phyloP scores from a whole-genome alignment of 2,113 vertebrate genomes.

The Pteruthius melanotis region DNA sequence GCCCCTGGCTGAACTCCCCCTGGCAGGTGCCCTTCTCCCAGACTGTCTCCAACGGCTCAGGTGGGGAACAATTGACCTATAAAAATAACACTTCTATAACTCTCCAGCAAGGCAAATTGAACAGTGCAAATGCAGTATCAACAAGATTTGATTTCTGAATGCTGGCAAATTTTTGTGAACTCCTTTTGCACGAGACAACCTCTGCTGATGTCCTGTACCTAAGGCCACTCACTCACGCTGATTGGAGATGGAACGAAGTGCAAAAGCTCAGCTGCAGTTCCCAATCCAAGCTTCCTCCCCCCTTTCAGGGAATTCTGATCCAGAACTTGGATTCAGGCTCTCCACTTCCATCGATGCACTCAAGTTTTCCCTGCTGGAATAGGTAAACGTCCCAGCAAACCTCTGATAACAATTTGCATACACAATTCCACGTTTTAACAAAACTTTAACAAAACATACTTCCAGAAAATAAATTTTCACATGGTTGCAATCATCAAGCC shows the following conservation, averaged over 20 bases:
- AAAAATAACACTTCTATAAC: conserved; percentile 48
- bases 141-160: not conserved
- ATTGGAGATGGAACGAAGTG: not conserved
- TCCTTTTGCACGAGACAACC: not conserved
- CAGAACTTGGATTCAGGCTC: not conserved
- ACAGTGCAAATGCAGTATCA: conserved; percentile 43
- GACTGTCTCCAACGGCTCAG: not conserved
- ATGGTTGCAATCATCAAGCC: conserved; percentile 59
- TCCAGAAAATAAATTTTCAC: conserved; percentile 43
- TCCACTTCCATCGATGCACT: not conserved
- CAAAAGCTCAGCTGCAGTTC: not conserved
- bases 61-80: conserved; percentile 38
- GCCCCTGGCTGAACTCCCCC: not conserved
- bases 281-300: not conserved
- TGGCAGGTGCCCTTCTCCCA: not conserved
- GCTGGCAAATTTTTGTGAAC: conserved; percentile 4
- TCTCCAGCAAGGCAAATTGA: conserved; percentile 56
- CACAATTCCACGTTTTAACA: not conserved
- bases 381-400: not conserved
- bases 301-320: not conserved
- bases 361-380: conserved; percentile 6
- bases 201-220: not conserved
- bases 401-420: conserved; percentile 6
- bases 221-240: not conserved
- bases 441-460: conserved; percentile 31